Evolutionary conservation across 2,797 vertebrate genomes (phyloP), one percentile per base, ranked within the genome.

Genomic region (Nasua narica): DNA sequence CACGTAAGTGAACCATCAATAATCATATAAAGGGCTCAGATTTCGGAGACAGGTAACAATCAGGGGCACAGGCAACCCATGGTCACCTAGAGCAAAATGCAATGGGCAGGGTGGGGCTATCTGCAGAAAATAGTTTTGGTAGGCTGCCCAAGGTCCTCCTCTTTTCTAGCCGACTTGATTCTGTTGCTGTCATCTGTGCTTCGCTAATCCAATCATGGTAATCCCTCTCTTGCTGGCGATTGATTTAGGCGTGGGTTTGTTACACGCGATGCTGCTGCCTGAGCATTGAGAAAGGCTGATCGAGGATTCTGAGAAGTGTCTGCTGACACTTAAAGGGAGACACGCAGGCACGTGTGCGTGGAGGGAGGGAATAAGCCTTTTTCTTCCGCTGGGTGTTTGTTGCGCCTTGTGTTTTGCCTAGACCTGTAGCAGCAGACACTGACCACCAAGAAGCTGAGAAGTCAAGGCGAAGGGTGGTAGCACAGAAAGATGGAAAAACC

Each of bases 201-300:
- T 74, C 48, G 56, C 54, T 94, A 86, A 83, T 86, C 69, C 78
- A 54, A n/a, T 96, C 78, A n/a, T 12, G 12, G 54, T 54, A 90
- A 92, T 74, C 89, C 62, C 8, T 27, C 23, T 86, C 79, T 72
- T 54, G 62, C 58, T 40, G 7, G 46, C 60, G 81, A 76, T 70
- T 82, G 67, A 62, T 60, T 77, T 70, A 69, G 79, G 5, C 13
- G 9, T 1, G 65, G 46, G 56, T 72, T 82, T 87, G 32, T 78
- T 87, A n/a, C 19, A 29, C 19, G 54, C 32, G 7, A 43, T 11
- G 25, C 60, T 78, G 21, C 32, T 58, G 43, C 27, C 84, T 54
- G 74, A 89, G 91, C 56, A 72, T 3, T 79, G 67, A 84, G 37
- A 12, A 62, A 69, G 67, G 23, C 88, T 62, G 35, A 40, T 29